phyloP scores from a whole-genome alignment of 2,113 vertebrate genomes.

The Plecotus auritus region DNA sequence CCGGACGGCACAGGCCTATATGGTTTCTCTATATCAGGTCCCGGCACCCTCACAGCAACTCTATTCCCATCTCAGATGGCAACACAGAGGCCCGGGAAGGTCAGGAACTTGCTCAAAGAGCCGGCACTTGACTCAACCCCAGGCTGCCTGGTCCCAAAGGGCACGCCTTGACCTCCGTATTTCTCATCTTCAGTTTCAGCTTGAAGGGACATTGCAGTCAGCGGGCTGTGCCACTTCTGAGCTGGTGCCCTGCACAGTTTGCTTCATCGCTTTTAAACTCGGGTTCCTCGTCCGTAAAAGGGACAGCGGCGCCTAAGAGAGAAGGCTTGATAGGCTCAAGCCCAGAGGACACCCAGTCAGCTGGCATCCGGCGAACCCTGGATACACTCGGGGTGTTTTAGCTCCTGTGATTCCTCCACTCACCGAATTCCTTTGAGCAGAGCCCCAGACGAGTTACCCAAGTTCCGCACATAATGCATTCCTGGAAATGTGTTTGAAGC shows the following conservation, averaged over 20 bases:
- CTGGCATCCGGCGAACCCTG: accelerated
- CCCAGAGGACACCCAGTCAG: not conserved
- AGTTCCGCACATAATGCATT: not conserved
- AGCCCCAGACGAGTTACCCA: not conserved
- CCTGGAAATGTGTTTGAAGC: not conserved
- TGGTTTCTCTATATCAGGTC: not conserved
- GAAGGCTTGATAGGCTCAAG: not conserved
- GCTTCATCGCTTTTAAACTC: not conserved
- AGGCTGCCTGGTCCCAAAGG: not conserved
- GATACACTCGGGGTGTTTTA: not conserved
- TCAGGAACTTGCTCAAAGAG: not conserved
- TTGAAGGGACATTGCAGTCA: not conserved
- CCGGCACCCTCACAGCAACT: too few relatives aligned
- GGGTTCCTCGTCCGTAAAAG: not conserved
- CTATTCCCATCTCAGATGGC: not conserved
- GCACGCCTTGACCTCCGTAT: too few relatives aligned
- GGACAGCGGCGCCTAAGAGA: not conserved
- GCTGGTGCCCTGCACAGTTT: not conserved
- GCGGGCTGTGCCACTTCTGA: not conserved
- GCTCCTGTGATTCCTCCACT: not conserved
- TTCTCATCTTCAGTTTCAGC: not conserved
- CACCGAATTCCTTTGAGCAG: not conserved
- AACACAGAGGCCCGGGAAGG: not conserved
- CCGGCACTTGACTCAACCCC: not conserved
- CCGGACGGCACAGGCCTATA: not conserved